These are phyloP conservation scores for Daktulosphaira vitifoliae DNA, from an alignment of 1,140 invertebrate genomes.

Conservation along the genomic window DNA sequence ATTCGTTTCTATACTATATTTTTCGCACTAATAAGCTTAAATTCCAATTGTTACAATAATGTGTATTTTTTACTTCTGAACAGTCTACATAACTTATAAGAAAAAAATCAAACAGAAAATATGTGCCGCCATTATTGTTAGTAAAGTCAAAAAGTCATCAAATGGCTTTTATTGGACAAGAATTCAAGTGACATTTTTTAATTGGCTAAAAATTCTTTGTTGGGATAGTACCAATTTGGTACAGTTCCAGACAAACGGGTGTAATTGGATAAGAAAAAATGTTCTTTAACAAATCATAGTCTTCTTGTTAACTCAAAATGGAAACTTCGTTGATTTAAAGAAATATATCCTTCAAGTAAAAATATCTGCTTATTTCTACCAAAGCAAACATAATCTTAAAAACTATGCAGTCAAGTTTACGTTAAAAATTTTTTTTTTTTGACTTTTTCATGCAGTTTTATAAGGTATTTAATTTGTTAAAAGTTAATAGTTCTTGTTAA, in stretches of 20 bases:
- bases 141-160: constrained; percentile 11
- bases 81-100: constrained; percentile 3
- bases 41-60: constrained; percentile 10
- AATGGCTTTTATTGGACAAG: constrained; percentile 20
- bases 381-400: too few relatives aligned
- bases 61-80: neutral
- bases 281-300: too few relatives aligned
- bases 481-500: too few relatives aligned
- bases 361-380: too few relatives aligned
- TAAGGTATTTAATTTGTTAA: too few relatives aligned
- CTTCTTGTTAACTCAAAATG: too few relatives aligned
- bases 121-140: constrained; percentile 8
- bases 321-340: too few relatives aligned
- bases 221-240: constrained; percentile 2
- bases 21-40: constrained; percentile 31
- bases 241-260: constrained; percentile 10
- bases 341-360: too few relatives aligned
- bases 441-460: too few relatives aligned
- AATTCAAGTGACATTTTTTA: constrained; percentile 21
- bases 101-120: constrained; percentile 6
- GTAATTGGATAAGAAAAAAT: constrained; percentile 2
- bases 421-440: too few relatives aligned
- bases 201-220: constrained; percentile 28
- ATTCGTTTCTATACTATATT: constrained; percentile 3
- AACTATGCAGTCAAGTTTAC: too few relatives aligned